A percentile compares a stretch with the other conserved stretches of the same genome.
Conservation (phyloP, 2,888 invertebrate species). For the Cotesia congregata region DNA sequence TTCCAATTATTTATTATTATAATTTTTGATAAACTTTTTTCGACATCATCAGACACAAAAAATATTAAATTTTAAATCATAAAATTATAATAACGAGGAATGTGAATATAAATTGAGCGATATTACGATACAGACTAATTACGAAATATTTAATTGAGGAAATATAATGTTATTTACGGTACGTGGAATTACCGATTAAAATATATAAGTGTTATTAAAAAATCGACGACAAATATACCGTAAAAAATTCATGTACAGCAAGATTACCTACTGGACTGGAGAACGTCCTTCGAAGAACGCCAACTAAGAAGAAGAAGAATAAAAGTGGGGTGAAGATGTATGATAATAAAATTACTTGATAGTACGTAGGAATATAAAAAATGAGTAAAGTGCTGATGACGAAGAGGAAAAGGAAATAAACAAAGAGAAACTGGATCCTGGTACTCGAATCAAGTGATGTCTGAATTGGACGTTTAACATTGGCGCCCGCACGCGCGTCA, state of each 20-base stretch:
- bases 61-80: background rate
- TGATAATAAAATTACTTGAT: background rate
- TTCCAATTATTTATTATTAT: too few species aligned
- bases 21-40: too few species aligned
- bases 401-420: background rate
- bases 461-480: conserved; percentile 25
- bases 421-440: conserved; percentile 22
- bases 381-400: background rate
- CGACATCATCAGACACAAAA: too few species aligned
- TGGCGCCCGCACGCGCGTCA: conserved; percentile 35
- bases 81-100: background rate
- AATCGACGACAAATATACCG: background rate
- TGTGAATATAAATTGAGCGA: background rate
- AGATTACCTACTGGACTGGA: too few species aligned
- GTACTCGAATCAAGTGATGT: conserved; percentile 6
- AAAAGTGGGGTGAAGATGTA: background rate
- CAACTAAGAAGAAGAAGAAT: too few species aligned
- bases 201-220: background rate
- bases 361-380: background rate
- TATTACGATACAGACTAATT: background rate
- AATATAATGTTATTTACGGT: background rate
- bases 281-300: too few species aligned
- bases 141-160: background rate
- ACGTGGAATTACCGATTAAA: background rate
- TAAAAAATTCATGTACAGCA: background rate